These are phyloP conservation scores for Melinaea marsaeus DNA, from an alignment of 2,888 invertebrate species.

Conservation along the genomic window DNA sequence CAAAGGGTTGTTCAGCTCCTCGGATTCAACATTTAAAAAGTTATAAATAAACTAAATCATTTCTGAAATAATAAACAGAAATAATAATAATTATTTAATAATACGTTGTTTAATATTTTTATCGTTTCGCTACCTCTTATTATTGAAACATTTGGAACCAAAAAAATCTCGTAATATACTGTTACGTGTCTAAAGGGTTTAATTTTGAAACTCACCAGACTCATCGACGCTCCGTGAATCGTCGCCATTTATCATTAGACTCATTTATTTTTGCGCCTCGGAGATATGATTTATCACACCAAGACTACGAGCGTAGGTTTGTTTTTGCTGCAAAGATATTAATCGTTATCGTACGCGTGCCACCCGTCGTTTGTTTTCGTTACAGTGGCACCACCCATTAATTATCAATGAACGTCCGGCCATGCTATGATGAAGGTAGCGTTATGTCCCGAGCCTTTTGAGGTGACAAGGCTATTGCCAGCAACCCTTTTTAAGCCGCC, in stretches of 20 bases:
- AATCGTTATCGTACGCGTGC: slow-evolving; percentile 75
- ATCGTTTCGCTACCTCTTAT: not conserved
- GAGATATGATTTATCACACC: slow-evolving; percentile 75
- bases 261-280: slow-evolving; percentile 77
- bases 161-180: slow-evolving; percentile 13
- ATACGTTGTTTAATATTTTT: too few species aligned
- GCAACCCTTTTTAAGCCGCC: slow-evolving; percentile 77
- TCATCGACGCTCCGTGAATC: slow-evolving; percentile 62
- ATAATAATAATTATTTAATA: too few species aligned
- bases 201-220: slow-evolving; percentile 61
- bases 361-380: slow-evolving; percentile 76
- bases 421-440: slow-evolving; percentile 71
- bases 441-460: slow-evolving; percentile 67
- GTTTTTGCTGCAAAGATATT: slow-evolving; percentile 77
- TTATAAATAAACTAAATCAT: slow-evolving; percentile 2
- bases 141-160: slow-evolving; percentile 8
- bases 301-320: slow-evolving; percentile 69
- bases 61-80: not conserved
- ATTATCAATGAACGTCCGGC: slow-evolving; percentile 77
- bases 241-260: slow-evolving; percentile 74
- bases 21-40: not conserved
- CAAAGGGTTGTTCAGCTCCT: slow-evolving; percentile 11
- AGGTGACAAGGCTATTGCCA: slow-evolving; percentile 72
- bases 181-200: slow-evolving; percentile 40
- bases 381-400: slow-evolving; percentile 73